These are phyloP conservation scores for Minunthozetes semirufus DNA, from an alignment of 2,888 invertebrate species.

Conservation along the genomic window DNA sequence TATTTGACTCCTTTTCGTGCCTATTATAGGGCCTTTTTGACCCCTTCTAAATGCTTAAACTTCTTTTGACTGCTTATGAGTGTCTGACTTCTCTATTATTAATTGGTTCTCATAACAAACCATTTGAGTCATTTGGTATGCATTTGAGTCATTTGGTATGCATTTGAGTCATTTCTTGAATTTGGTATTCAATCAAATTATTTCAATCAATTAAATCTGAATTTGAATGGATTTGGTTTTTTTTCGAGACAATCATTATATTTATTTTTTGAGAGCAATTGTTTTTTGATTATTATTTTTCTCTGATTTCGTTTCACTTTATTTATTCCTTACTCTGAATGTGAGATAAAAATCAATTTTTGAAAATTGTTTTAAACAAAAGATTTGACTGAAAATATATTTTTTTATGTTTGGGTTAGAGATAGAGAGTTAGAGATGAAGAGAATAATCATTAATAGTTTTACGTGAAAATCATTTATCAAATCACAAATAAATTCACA, in stretches of 20 bases:
- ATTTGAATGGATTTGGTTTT: too few species aligned
- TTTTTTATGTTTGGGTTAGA: background rate
- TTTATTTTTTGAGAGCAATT: background rate
- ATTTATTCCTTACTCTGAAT: background rate
- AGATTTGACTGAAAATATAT: background rate
- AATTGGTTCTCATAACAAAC: background rate
- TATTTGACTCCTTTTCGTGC: background rate
- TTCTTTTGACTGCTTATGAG: too few species aligned
- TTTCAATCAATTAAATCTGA: background rate
- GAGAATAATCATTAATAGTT: background rate
- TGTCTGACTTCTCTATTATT: too few species aligned
- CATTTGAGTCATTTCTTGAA: background rate
- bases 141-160: background rate
- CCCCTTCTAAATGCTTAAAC: too few species aligned
- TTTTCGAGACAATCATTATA: background rate
- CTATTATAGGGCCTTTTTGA: too few species aligned
- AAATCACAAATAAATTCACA: conserved; percentile 5
- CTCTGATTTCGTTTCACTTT: background rate
- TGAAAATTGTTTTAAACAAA: background rate
- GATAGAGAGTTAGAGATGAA: background rate
- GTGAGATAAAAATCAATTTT: background rate
- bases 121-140: background rate
- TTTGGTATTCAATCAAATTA: background rate
- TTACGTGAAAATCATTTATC: conserved; percentile 19
- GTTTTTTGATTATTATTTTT: background rate